Percentiles rank a stretch among this genome's conserved stretches.
These are phyloP conservation scores for Volucella inflata DNA, from an alignment of 2,888 invertebrate species.

Conservation along the genomic window DNA sequence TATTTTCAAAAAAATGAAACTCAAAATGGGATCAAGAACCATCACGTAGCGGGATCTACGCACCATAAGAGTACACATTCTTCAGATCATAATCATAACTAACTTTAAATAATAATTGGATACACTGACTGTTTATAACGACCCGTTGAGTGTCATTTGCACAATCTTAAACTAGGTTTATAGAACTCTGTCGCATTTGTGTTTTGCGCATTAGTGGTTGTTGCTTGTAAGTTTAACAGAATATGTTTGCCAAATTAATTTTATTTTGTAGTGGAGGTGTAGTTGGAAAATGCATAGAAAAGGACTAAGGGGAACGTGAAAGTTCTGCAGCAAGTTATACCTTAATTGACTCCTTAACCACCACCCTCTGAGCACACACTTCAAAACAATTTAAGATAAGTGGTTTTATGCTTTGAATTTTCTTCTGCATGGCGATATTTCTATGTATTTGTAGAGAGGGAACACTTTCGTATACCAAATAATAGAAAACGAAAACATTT, in stretches of 20 bases:
- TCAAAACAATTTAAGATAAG: conserved; percentile 65
- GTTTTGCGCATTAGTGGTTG: conserved; percentile 42
- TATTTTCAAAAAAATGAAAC: background rate
- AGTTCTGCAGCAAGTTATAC: conserved; percentile 15
- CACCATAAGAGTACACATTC: background rate
- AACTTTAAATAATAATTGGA: background rate
- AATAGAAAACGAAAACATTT: conserved; percentile 43
- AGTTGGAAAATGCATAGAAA: background rate
- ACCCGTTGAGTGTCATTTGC: conserved; percentile 11
- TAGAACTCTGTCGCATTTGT: background rate
- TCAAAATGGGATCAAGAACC: background rate
- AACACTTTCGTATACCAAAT: conserved; percentile 11
- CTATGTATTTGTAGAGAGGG: conserved; percentile 42
- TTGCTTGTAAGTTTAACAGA: conserved; percentile 60
- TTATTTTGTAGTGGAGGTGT: conserved; percentile 64
- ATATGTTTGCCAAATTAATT: conserved; percentile 61
- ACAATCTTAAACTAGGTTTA: conserved; percentile 6
- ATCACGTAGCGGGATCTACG: background rate
- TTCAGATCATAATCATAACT: background rate
- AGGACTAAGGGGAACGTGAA: conserved; percentile 8
- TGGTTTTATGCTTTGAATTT: conserved; percentile 43
- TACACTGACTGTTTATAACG: conserved; percentile 13
- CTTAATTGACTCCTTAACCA: background rate
- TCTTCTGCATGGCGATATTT: conserved; percentile 68
- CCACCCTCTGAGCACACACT: background rate